These are phyloP conservation scores for Chelonus insularis DNA, from an alignment of 1,140 invertebrate species.

Conservation along the genomic window DNA sequence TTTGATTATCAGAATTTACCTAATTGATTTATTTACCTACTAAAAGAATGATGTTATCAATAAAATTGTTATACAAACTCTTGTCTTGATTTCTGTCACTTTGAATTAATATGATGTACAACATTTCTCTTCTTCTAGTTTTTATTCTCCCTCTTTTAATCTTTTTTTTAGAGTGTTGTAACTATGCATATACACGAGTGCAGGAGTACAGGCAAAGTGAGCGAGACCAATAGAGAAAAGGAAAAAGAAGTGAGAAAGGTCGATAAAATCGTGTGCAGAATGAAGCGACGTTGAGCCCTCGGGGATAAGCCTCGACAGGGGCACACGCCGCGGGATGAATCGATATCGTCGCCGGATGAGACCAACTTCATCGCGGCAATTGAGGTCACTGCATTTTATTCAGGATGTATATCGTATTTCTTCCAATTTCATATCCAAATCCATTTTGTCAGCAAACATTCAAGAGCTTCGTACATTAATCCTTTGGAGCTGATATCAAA, in stretches of 20 bases:
- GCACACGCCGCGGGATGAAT: slow-evolving; percentile 16
- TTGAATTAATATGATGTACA: too few relatives aligned
- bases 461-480: background rate
- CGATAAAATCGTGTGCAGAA: slow-evolving; percentile 7
- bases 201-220: too few relatives aligned
- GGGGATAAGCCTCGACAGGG: slow-evolving; percentile 22
- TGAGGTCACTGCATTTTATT: slow-evolving; percentile 19
- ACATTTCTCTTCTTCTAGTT: too few relatives aligned
- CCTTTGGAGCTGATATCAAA: background rate
- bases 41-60: too few relatives aligned
- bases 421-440: background rate
- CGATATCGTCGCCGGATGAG: slow-evolving; percentile 21
- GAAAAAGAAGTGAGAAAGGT: background rate
- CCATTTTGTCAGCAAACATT: background rate
- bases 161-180: too few relatives aligned
- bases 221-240: background rate
- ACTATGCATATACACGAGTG: too few relatives aligned
- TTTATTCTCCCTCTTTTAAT: too few relatives aligned
- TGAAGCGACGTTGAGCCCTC: slow-evolving; percentile 10
- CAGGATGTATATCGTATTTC: background rate
- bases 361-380: slow-evolving; percentile 18
- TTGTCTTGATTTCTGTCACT: too few relatives aligned
- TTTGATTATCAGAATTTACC: too few relatives aligned
- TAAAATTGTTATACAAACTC: too few relatives aligned
- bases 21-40: too few relatives aligned